phyloP scores from a whole-genome alignment of 2,797 vertebrate genomes.

The Mormyrus proboscirostris region DNA sequence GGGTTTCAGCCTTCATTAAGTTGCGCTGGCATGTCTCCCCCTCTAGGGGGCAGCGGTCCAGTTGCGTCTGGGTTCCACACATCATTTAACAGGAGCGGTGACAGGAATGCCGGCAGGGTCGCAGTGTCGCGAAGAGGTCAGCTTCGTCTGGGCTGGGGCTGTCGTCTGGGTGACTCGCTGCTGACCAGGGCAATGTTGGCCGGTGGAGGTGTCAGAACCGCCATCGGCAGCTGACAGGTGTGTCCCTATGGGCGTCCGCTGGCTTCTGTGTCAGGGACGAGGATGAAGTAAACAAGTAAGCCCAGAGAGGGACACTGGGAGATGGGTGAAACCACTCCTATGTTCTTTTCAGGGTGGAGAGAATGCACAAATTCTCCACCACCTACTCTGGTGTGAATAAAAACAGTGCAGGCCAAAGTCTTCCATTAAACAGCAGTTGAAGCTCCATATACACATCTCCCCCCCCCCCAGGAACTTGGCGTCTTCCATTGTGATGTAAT shows the following conservation, averaged over 20 bases:
- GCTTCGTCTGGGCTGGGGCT: neutral
- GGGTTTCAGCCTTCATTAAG: neutral
- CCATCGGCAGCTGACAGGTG: neutral
- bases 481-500: conserved; percentile 24
- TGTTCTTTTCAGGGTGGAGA: neutral
- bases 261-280: neutral
- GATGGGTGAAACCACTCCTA: neutral
- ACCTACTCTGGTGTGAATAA: conserved; percentile 1
- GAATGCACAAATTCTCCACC: neutral
- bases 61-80: neutral
- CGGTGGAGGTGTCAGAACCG: neutral
- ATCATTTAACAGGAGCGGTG: neutral
- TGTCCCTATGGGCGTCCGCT: neutral
- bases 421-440: conserved; percentile 45
- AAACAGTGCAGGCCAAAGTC: conserved; percentile 37
- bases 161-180: neutral
- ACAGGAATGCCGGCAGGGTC: neutral
- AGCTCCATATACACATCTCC: conserved; percentile 23
- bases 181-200: neutral
- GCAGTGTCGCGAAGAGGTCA: neutral
- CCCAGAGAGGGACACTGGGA: neutral
- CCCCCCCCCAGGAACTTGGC: neutral
- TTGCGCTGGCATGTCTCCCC: neutral
- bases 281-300: neutral
- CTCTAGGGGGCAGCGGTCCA: neutral